Conservation (phyloP, 2,888 invertebrate genomes). For the Nasonovia ribisnigri region DNA sequence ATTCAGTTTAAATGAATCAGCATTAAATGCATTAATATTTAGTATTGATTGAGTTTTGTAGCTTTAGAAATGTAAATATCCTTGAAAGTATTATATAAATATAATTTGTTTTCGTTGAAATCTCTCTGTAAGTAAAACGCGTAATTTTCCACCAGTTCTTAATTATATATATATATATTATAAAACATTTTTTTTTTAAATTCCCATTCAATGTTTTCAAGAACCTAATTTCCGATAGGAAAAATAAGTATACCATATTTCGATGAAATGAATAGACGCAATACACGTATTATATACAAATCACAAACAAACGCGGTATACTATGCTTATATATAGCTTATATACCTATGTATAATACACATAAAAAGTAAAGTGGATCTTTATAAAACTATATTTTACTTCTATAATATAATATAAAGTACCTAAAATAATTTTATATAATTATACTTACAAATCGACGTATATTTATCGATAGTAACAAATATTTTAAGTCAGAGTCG, state of each 20-base stretch:
- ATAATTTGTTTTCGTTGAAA: conserved; percentile 22
- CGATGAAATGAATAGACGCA: not conserved
- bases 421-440: not conserved
- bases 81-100: conserved; percentile 4
- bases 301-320: conserved; percentile 68
- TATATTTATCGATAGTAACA: not conserved
- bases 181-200: not conserved
- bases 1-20: not conserved
- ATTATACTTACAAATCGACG: not conserved
- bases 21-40: not conserved
- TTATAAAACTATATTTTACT: not conserved
- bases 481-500: not conserved
- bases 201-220: not conserved
- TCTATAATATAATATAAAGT: not conserved
- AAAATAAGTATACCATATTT: conserved; percentile 2
- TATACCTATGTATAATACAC: not conserved
- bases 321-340: not conserved
- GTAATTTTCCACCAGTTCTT: not conserved
- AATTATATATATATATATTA: too few species aligned
- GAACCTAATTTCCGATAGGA: not conserved
- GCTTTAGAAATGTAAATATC: conserved; percentile 15
- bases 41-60: not conserved
- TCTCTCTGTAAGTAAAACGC: not conserved
- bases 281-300: not conserved
- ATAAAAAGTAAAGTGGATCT: not conserved